Conservation (phyloP, 1,140 invertebrate species). For the Drusus annulatus region DNA sequence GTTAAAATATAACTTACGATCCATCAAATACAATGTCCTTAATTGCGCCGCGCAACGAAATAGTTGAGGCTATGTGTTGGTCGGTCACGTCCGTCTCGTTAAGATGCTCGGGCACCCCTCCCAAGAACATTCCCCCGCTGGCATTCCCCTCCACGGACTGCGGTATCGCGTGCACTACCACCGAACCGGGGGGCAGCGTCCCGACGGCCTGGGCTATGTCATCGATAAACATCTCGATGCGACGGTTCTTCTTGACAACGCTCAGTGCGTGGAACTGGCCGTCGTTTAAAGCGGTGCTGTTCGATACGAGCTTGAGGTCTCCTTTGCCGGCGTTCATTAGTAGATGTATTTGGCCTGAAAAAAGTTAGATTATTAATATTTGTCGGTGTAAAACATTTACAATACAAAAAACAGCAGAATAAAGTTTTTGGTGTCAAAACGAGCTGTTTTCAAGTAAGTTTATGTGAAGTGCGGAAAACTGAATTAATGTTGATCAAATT, state of each 20-base stretch:
- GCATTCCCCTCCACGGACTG: slow-evolving; percentile 72
- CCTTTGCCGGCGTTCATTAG: slow-evolving; percentile 79
- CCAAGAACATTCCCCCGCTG: slow-evolving; percentile 74
- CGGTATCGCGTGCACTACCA: slow-evolving; percentile 63
- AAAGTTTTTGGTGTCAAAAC: too few species aligned
- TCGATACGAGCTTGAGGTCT: slow-evolving; percentile 74
- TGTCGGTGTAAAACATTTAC: too few species aligned
- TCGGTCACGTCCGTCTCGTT: slow-evolving; percentile 71
- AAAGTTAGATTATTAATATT: background rate
- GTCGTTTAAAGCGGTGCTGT: slow-evolving; percentile 75
- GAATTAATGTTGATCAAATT: too few species aligned
- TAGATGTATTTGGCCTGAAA: slow-evolving; percentile 59
- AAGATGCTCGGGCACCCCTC: slow-evolving; percentile 75
- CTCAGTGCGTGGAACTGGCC: slow-evolving; percentile 76
- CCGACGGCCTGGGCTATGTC: slow-evolving; percentile 74
- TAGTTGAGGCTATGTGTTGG: slow-evolving; percentile 70
- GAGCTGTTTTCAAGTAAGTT: too few species aligned
- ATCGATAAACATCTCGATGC: slow-evolving; percentile 79
- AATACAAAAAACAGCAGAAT: too few species aligned
- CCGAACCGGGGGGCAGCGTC: slow-evolving; percentile 70
- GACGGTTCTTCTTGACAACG: slow-evolving; percentile 70
- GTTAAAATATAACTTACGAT: slow-evolving; percentile 71
- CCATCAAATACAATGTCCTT: slow-evolving; percentile 87
- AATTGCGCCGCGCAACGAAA: slow-evolving; percentile 77
- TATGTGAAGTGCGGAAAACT: too few species aligned